These are phyloP conservation scores for Mesorhabditis sp. DNA, from an alignment of 2,888 invertebrate genomes.

Conservation along the genomic window DNA sequence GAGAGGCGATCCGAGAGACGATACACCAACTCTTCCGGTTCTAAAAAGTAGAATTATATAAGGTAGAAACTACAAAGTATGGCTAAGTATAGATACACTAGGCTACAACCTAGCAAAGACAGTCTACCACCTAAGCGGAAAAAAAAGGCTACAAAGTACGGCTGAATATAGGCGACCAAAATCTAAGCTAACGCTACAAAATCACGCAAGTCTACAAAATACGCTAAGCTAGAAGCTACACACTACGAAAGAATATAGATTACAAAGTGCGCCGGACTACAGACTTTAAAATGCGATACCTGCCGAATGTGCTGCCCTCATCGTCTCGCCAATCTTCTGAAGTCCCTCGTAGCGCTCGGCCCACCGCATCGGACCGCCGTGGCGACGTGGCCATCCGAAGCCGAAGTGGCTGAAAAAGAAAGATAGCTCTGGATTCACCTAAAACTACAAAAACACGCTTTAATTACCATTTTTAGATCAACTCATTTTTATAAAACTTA, in stretches of 20 bases:
- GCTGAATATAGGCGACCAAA: too few relatives aligned
- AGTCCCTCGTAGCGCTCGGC: slow-evolving; percentile 18
- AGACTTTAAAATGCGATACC: slow-evolving; percentile 3
- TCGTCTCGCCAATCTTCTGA: slow-evolving; percentile 19
- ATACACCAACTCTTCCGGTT: slow-evolving; percentile 19
- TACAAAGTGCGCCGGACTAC: too few relatives aligned
- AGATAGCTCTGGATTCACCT: neutral
- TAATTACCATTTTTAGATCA: neutral
- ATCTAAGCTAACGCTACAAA: too few relatives aligned
- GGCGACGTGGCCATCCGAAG: slow-evolving; percentile 39
- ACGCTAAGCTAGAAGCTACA: too few relatives aligned
- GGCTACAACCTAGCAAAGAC: too few relatives aligned
- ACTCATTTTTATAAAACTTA: slow-evolving; percentile 15
- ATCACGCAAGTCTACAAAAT: too few relatives aligned
- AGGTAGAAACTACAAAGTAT: too few relatives aligned
- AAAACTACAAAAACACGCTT: slow-evolving; percentile 5
- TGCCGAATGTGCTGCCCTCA: slow-evolving; percentile 18
- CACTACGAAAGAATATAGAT: too few relatives aligned
- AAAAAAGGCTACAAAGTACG: too few relatives aligned
- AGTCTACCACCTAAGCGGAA: too few relatives aligned
- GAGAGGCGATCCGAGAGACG: slow-evolving; percentile 7
- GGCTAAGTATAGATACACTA: too few relatives aligned
- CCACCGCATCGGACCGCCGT: slow-evolving; percentile 42
- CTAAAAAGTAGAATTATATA: slow-evolving; percentile 11
- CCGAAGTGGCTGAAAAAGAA: slow-evolving; percentile 36